Base-by-base conservation (phyloP, 2,888 invertebrate species). In the Tribolium freemani region DNA sequence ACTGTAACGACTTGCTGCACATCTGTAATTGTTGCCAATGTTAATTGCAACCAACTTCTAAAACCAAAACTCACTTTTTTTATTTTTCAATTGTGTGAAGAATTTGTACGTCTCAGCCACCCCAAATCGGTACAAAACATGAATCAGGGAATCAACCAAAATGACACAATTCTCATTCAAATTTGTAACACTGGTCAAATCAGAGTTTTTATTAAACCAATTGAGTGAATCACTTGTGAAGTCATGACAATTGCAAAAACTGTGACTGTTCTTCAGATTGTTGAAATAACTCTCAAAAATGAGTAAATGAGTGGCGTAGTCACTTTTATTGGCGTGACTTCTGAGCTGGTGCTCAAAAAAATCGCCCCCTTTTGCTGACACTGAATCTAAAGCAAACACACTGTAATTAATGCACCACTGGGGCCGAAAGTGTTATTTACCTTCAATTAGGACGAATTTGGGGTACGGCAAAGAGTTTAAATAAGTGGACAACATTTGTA, bases 21-120 rank as follows among this genome's bases (percentile, higher is more conserved):
- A 72, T 76, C 84, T 83, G 67, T 30, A 38, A 56, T 31, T 3
- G 31, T 31, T 3, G 31, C 5, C 31, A 31, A 31, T 31, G 9
- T 31, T 3, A 16, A 31, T 31, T 9, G 31, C 5, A 5, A 9
- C 38, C 71, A 38, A 30, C 26, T 69, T 51, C 13, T 16, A 26
- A 83, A 83, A 84, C 16, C 2, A 16, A 2, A 76, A 87, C 72
- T 80, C 87, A 89, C 44, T 87, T 87, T 73, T 80, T 78, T 74
- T 84, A 31, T 84, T 77, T 69, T 76, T 78, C 5, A 83, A 74
- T 57, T 75, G 57, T 69, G 83, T 81, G 11, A 85, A 75, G 16
- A 82, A 66, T 44, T 77, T 78, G 64, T 84, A 85, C n/a, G 81
- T 75, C 53, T 77, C 75, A 26, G 70, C 64, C 26, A 83, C 58